Percentiles rank a stretch among this genome's conserved stretches.
Evolutionary conservation across 2,113 vertebrate species (phyloP).

Genomic region (Lophura nycthemera): DNA sequence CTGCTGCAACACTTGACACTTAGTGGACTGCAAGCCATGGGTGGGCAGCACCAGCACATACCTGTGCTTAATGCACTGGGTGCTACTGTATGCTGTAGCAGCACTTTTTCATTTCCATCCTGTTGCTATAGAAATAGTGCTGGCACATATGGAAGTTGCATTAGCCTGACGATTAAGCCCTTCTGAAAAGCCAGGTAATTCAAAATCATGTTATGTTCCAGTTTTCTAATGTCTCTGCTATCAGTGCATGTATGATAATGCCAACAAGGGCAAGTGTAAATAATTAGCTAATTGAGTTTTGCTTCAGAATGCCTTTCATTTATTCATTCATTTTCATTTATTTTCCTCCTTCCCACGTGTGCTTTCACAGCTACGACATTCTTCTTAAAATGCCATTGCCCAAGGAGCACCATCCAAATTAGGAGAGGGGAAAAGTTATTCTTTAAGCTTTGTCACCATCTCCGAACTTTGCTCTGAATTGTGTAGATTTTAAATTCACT

Average conservation of each 20-base stretch:
- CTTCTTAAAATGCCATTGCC: neutral
- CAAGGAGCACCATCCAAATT: neutral
- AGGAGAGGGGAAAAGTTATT: neutral
- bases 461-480: neutral
- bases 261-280: neutral
- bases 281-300: neutral
- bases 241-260: neutral
- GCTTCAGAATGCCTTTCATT: neutral
- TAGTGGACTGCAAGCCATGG: no score
- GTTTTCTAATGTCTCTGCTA: neutral
- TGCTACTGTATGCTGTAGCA: neutral
- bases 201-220: neutral
- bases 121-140: neutral
- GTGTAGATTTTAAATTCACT: neutral
- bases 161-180: neutral
- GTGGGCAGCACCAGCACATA: fast-evolving
- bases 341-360: neutral
- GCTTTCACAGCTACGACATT: neutral
- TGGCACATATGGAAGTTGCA: neutral
- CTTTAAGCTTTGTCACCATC: neutral
- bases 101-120: neutral
- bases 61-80: neutral
- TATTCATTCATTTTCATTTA: neutral
- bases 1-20: conserved; percentile 12
- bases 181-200: neutral